Conservation (phyloP, 2,797 vertebrate genomes). For the Malurus leucopterus region DNA sequence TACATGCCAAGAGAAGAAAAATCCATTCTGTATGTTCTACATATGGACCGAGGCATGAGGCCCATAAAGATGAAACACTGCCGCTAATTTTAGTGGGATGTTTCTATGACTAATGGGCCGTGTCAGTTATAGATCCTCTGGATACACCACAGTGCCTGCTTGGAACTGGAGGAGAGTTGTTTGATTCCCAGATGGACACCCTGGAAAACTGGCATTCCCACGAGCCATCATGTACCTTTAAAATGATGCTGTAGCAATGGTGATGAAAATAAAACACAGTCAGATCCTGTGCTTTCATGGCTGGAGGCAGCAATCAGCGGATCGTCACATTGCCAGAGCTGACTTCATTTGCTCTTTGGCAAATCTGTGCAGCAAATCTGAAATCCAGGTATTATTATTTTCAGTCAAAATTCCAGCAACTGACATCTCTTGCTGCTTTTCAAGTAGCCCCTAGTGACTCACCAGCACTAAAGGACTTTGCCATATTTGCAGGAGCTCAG, state of each 20-base stretch:
- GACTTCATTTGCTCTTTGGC: constrained; percentile 61
- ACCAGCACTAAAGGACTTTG: constrained; percentile 31
- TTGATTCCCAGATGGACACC: constrained; percentile 34
- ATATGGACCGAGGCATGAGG: constrained; percentile 49
- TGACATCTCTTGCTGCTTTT: constrained; percentile 53
- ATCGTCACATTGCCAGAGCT: constrained; percentile 38
- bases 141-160: constrained; percentile 31
- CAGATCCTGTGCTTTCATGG: neutral
- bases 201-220: constrained; percentile 41
- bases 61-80: constrained; percentile 62
- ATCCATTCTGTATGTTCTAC: constrained; percentile 55
- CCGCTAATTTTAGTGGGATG: constrained; percentile 44
- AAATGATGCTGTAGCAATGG: neutral
- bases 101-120: constrained; percentile 53
- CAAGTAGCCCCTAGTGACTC: constrained; percentile 47
- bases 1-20: constrained; percentile 65
- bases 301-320: constrained; percentile 41
- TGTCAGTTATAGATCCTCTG: constrained; percentile 51
- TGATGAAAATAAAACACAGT: constrained; percentile 54
- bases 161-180: constrained; percentile 1
- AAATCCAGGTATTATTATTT: constrained; percentile 55
- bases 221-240: neutral
- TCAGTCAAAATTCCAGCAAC: constrained; percentile 32
- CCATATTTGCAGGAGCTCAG: constrained; percentile 44
- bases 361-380: constrained; percentile 36